Percentiles rank a stretch among this genome's conserved stretches.
These are phyloP conservation scores for Zaprionus capensis DNA, from an alignment of 1,140 invertebrate species.

Conservation along the genomic window DNA sequence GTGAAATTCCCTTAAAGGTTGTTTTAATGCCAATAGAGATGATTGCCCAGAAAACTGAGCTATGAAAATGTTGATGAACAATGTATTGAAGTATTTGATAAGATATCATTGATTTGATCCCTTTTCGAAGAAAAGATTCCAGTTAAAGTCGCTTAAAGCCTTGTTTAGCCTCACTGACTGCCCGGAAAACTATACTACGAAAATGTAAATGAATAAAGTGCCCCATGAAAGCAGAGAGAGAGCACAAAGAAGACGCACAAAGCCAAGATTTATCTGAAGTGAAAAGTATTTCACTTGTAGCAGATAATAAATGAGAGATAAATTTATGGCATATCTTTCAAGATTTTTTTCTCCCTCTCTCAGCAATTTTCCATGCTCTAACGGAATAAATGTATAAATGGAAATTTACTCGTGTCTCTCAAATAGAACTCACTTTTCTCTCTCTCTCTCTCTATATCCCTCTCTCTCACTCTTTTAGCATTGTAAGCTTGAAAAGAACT, in stretches of 20 bases:
- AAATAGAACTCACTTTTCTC: neutral
- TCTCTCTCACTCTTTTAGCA: neutral
- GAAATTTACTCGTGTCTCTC: neutral
- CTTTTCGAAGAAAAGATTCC: neutral
- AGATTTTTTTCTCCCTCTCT: neutral
- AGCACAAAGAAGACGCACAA: neutral
- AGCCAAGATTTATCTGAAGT: constrained; percentile 3
- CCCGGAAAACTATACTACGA: neutral
- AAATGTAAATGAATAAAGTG: constrained; percentile 3
- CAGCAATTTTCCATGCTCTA: constrained; percentile 1
- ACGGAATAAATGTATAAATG: constrained; percentile 3
- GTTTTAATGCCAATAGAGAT: too few species aligned
- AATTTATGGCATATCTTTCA: constrained; percentile 5
- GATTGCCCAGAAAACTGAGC: too few species aligned
- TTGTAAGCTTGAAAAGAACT: neutral
- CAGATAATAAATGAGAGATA: neutral
- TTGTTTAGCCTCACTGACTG: neutral
- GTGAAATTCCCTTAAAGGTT: neutral
- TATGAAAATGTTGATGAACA: too few species aligned
- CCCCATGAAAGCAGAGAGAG: neutral
- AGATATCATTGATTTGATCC: neutral
- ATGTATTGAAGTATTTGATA: too few species aligned
- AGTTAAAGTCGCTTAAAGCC: neutral
- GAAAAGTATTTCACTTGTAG: constrained; percentile 7
- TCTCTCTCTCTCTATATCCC: neutral